These are phyloP conservation scores for Catocala fraxini DNA, from an alignment of 2,888 invertebrate genomes.

Conservation along the genomic window DNA sequence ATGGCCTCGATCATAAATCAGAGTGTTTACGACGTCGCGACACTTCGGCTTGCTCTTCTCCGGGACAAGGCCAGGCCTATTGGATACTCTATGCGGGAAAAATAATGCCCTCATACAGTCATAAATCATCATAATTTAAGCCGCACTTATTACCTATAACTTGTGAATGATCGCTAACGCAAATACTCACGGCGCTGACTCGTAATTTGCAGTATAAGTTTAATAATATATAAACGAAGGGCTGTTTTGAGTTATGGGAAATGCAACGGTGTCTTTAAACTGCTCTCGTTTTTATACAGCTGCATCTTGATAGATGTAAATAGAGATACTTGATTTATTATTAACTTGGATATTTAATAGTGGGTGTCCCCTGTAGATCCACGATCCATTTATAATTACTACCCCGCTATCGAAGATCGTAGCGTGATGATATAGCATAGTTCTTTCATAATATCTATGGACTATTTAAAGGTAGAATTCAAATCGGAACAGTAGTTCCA, in stretches of 20 bases:
- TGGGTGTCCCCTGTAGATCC: no score
- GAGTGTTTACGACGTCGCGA: constrained; percentile 66
- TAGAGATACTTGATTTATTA: no score
- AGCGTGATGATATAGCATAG: no score
- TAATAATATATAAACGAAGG: constrained; percentile 16
- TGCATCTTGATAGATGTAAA: no score
- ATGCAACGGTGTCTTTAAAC: not conserved
- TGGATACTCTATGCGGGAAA: constrained; percentile 36
- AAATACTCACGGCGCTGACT: constrained; percentile 25
- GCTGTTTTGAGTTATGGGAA: constrained; percentile 8
- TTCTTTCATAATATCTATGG: no score
- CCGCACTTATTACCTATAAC: constrained; percentile 52
- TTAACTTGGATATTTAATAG: no score
- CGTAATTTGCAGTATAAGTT: constrained; percentile 14
- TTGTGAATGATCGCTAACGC: constrained; percentile 19
- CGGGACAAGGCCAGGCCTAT: constrained; percentile 39
- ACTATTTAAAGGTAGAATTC: no score
- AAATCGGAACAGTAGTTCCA: no score
- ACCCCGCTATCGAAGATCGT: no score
- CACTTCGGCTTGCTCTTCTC: constrained; percentile 47
- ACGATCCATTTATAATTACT: no score
- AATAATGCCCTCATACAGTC: constrained; percentile 45
- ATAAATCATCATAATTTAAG: constrained; percentile 69
- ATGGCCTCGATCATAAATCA: constrained; percentile 68
- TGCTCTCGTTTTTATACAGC: no score